A percentile compares a stretch with the other conserved stretches of the same genome.
Evolutionary conservation across 2,888 invertebrate genomes (phyloP).

Genomic region (Dendrolimus pini): DNA sequence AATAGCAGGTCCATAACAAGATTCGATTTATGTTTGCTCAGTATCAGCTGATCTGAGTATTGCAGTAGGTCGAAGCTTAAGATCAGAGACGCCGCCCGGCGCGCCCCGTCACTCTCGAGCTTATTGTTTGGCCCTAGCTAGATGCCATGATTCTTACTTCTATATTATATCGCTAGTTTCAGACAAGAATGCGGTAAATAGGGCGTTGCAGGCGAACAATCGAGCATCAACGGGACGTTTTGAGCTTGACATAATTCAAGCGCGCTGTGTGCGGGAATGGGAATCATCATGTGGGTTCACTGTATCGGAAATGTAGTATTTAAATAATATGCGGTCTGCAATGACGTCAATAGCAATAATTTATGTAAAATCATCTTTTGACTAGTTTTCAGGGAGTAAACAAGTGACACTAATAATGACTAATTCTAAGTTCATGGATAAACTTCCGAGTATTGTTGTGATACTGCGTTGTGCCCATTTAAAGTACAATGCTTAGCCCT

Average conservation of each 20-base stretch:
- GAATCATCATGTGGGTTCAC: slow-evolving; percentile 32
- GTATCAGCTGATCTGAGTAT: slow-evolving; percentile 51
- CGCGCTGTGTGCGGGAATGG: slow-evolving; percentile 30
- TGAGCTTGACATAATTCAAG: slow-evolving; percentile 57
- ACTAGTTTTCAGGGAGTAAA: slow-evolving; percentile 5
- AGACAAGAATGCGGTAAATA: slow-evolving; percentile 68
- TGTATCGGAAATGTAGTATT: slow-evolving; percentile 21
- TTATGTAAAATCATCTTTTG: slow-evolving; percentile 5
- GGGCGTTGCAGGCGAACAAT: slow-evolving; percentile 62
- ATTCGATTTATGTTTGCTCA: slow-evolving; percentile 63
- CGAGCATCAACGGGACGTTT: slow-evolving; percentile 38
- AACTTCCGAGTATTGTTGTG: neutral
- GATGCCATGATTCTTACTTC: slow-evolving; percentile 60
- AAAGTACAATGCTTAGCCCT: neutral
- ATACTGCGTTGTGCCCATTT: neutral
- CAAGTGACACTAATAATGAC: neutral
- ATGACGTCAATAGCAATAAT: slow-evolving; percentile 24
- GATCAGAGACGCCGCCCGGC: slow-evolving; percentile 59
- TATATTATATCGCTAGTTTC: slow-evolving; percentile 51
- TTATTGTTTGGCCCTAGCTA: slow-evolving; percentile 60
- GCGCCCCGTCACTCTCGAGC: slow-evolving; percentile 60
- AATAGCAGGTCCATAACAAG: slow-evolving; percentile 60
- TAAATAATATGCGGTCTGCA: slow-evolving; percentile 12
- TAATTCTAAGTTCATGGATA: neutral
- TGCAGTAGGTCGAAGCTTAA: slow-evolving; percentile 37